Percentiles rank a stretch among this genome's conserved stretches.
These are phyloP conservation scores for Hemicrepidius hirtus DNA, from an alignment of 2,888 invertebrate species.

Conservation along the genomic window DNA sequence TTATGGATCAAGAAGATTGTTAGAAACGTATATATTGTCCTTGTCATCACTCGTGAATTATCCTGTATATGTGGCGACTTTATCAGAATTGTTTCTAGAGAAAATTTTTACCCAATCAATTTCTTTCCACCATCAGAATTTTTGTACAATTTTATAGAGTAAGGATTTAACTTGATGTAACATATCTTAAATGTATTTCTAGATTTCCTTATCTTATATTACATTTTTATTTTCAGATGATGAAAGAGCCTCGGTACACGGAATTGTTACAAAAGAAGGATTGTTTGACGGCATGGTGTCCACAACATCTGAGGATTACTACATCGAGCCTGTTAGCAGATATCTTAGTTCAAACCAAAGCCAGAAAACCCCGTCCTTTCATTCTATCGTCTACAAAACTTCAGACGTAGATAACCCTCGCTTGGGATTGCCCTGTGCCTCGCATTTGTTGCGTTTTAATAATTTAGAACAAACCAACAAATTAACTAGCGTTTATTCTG, in stretches of 20 bases:
- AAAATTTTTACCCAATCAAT: no score
- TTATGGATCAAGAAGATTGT: no score
- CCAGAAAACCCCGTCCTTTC: conserved; percentile 76
- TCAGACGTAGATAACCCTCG: conserved; percentile 81
- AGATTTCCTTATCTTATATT: not conserved
- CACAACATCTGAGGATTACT: conserved; percentile 86
- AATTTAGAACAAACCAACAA: conserved; percentile 68
- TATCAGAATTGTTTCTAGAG: no score
- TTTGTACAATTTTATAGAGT: no score
- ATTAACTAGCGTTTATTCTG: conserved; percentile 59
- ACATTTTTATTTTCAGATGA: conserved; percentile 77
- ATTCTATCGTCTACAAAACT: conserved; percentile 89
- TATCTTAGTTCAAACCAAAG: conserved; percentile 74
- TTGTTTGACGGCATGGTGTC: conserved; percentile 92
- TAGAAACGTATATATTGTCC: no score
- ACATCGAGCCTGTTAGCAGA: conserved; percentile 86
- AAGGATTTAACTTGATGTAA: no score
- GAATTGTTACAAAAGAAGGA: conserved; percentile 89
- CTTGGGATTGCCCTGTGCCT: conserved; percentile 66
- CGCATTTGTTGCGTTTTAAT: conserved; percentile 64
- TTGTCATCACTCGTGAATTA: no score
- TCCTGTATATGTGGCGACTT: no score
- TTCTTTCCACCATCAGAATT: no score
- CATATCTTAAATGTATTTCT: no score
- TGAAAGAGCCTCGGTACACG: conserved; percentile 87